Evolutionary conservation across 2,888 invertebrate species (phyloP).

Genomic region (Tetragonula carbonaria): DNA sequence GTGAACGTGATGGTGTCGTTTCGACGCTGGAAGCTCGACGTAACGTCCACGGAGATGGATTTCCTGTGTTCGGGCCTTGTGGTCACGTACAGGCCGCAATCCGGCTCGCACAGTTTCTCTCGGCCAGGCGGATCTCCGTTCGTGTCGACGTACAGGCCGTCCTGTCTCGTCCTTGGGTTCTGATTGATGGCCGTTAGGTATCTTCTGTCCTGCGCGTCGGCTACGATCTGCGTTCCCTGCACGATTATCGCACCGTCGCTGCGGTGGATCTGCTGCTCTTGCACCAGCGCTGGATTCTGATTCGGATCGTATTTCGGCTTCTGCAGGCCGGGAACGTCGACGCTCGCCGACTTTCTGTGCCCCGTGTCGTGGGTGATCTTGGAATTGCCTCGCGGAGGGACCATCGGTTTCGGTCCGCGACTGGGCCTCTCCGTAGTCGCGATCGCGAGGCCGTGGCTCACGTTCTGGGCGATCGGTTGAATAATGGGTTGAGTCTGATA

Average conservation of each 20-base stretch:
- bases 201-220: conserved; percentile 75
- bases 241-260: conserved; percentile 70
- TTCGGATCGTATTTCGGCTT: conserved; percentile 67
- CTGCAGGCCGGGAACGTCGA: conserved; percentile 70
- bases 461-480: conserved; percentile 81
- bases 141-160: conserved; percentile 80
- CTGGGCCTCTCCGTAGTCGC: conserved; percentile 73
- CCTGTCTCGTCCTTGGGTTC: conserved; percentile 81
- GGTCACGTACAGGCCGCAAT: conserved; percentile 77
- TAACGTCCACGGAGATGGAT: conserved; percentile 79
- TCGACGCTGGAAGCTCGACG: conserved; percentile 77
- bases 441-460: conserved; percentile 73
- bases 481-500: conserved; percentile 82
- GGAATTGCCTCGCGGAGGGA: conserved; percentile 81
- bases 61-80: conserved; percentile 79
- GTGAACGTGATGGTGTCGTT: conserved; percentile 81
- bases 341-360: conserved; percentile 77
- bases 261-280: conserved; percentile 69
- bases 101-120: conserved; percentile 75
- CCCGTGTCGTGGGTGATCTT: conserved; percentile 81
- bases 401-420: conserved; percentile 82
- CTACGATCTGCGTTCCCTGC: conserved; percentile 55
- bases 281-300: conserved; percentile 51
- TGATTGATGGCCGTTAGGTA: conserved; percentile 77
- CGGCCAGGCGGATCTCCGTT: conserved; percentile 75